Base-by-base conservation (phyloP, 92 coral and sea anemone species). In the Desmophyllum pertusum region DNA sequence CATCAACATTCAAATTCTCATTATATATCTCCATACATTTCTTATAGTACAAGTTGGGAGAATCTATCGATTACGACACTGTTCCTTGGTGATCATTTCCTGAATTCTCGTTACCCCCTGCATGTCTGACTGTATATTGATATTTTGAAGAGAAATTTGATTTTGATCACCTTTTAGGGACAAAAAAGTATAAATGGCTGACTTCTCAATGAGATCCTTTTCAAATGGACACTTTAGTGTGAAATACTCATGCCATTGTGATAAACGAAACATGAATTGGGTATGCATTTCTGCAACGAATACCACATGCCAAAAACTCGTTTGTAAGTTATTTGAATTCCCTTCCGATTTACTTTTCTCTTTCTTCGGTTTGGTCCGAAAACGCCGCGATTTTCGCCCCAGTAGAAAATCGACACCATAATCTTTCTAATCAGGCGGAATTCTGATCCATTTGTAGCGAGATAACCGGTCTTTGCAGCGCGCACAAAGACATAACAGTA, bases 401-500 rank as follows among this genome's bases (percentile, higher is more conserved):
- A 5, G 10, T 18, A 37, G 4, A 46, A 51, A 40, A 29, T 48
- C 61, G n/a, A 29, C 39, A 19, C 59, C 40, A 3, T 51, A 45
- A 73, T 74, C 77, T 46, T 74, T 46, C 10, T 30, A 74, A 31
- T 74, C 78, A 15, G 27, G 61, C 63, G 27, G 6, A 74, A n/a
- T 9, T 10, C 59, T 35, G 62, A 30, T 45, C 78, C 40, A 51
- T 50, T 48, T 35, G 41, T 18, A 4, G 11, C 64, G 29, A 51
- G 17, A 75, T 13, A 51, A 53, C 73, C 10, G 45, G 23, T 9
- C 6, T 17, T 35, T 14, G 18, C 42, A 33, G 10, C 43, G 45
- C 70, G 35, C 70, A 2, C 73, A 15, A 14, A 36, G 42, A 37
- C 41, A 67, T 21, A 37, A 23, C 42, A 67, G 73, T 67, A 37